Evolutionary conservation across 2,797 vertebrate species (phyloP), one percentile per base, ranked within the genome.

Genomic region (Sparus aurata): DNA sequence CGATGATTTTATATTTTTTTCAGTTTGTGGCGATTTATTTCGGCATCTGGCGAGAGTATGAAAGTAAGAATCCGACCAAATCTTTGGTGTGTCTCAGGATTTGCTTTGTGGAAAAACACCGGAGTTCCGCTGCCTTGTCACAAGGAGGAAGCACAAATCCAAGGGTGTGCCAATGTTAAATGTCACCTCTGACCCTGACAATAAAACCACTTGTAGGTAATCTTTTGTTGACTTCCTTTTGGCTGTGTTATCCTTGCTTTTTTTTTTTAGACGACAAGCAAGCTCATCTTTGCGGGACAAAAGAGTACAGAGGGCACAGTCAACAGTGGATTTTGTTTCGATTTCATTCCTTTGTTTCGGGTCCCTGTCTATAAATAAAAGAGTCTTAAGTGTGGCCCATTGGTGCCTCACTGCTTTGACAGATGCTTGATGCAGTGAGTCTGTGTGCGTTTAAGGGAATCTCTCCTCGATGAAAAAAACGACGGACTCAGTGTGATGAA

Each of bases 271-370:
- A 23, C 22, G 46, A 22, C 7, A 12, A 50, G 18, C 41, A 65
- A 73, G 64, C 79, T 83, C 79, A 77, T 85, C 52, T 82, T 43
- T 77, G 71, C 61, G 65, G 55, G 70, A 49, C 67, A 78, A 80
- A 68, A 53, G 13, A 47, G 61, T 50, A 55, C 55, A 62, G 46
- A 73, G 57, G 25, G 5, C 57, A 62, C 12, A 16, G 20, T 18
- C 34, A 62, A 62, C 20, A 13, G n/a, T 2, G 25, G 46, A 43
- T 50, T 55, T n/a, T 38, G 10, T 20, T 15, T 27, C 45, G 60
- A 2, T 55, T 27, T n/a, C 6, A 15, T 72, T 27, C 34, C 22
- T 62, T 30, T 45, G 4, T 69, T 13, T 76, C 11, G 13, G 7
- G 34, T 63, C 72, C 54, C 41, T 41, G 27, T 52, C 53, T 65